A percentile compares a stretch with the other conserved stretches of the same genome.
Conservation (phyloP, 2,888 invertebrate genomes). For the Hydrotaea cyrtoneurina region DNA sequence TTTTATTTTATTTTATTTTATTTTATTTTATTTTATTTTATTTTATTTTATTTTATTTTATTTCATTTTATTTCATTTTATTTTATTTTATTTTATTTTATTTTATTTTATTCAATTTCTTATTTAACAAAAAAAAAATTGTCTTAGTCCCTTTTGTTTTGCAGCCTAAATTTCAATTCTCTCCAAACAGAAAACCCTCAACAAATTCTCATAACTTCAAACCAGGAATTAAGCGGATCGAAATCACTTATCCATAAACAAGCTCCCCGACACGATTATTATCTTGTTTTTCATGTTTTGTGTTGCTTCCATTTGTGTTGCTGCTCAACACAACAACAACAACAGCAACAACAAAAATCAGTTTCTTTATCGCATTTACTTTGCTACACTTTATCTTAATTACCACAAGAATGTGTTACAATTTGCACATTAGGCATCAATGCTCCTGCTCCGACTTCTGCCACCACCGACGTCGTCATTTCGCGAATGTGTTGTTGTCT, state of each 20-base stretch:
- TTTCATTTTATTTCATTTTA: too few relatives aligned
- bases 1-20: too few relatives aligned
- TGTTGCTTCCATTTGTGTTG: conserved; percentile 21
- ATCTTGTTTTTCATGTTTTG: conserved; percentile 56
- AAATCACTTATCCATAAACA: conserved; percentile 62
- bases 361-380: conserved; percentile 66
- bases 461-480: neutral
- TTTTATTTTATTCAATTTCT: too few relatives aligned
- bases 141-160: too few relatives aligned
- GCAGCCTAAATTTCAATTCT: too few relatives aligned
- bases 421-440: conserved; percentile 65
- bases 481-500: neutral
- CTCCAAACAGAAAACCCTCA: too few relatives aligned
- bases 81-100: too few relatives aligned
- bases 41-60: too few relatives aligned
- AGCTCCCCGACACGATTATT: conserved; percentile 58
- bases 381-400: conserved; percentile 66
- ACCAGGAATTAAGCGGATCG: neutral
- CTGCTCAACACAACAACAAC: too few relatives aligned
- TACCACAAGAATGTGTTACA: conserved; percentile 68
- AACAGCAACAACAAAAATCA: conserved; percentile 57
- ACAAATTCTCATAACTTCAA: too few relatives aligned
- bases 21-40: too few relatives aligned
- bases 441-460: neutral
- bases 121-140: too few relatives aligned